These are phyloP conservation scores for Lepus oiostolus DNA, from an alignment of 2,797 vertebrate species.

Conservation along the genomic window DNA sequence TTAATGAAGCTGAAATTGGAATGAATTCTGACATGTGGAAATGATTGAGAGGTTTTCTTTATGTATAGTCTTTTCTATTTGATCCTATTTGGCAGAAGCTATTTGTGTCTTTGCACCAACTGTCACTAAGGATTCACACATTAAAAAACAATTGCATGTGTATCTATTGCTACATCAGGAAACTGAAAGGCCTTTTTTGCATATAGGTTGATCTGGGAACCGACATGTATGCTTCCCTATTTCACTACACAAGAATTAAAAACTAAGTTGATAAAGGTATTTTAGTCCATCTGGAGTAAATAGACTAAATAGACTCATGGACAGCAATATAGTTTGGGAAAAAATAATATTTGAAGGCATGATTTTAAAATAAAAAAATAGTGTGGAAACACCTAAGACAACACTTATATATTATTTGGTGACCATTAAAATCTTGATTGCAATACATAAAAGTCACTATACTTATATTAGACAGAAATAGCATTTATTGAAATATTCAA, in stretches of 20 bases:
- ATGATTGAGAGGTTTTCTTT: neutral
- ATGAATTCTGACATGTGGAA: neutral
- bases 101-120: neutral
- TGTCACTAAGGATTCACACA: neutral
- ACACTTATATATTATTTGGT: neutral
- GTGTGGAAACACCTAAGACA: neutral
- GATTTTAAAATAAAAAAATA: neutral
- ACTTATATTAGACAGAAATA: neutral
- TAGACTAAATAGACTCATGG: neutral
- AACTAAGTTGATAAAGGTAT: neutral
- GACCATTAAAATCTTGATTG: neutral
- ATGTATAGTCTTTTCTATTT: neutral
- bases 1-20: conserved; percentile 14
- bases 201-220: neutral
- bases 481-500: neutral
- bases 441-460: neutral
- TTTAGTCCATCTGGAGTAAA: neutral
- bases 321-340: neutral
- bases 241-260: conserved; percentile 3
- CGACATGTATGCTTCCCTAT: neutral
- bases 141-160: neutral
- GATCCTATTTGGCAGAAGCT: neutral
- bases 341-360: neutral
- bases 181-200: neutral
- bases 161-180: neutral